Evolutionary conservation across 2,113 vertebrate genomes (phyloP).

Genomic region (Austrofundulus limnaeus): DNA sequence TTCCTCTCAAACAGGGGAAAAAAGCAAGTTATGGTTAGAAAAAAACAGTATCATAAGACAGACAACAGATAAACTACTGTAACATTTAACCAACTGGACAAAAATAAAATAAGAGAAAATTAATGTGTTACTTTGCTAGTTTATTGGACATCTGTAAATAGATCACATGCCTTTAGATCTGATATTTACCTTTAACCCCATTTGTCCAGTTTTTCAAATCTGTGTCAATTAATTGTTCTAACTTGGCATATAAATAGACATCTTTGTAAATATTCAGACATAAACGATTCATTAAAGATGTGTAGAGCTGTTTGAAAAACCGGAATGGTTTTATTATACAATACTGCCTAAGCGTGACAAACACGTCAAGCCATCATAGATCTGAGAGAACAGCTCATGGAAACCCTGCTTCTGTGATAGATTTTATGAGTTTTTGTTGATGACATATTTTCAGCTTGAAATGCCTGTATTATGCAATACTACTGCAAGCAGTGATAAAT

Average conservation of each 20-base stretch:
- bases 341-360: slow-evolving; percentile 46
- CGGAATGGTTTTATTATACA: slow-evolving; percentile 73
- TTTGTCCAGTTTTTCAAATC: slow-evolving; percentile 36
- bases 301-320: slow-evolving; percentile 47
- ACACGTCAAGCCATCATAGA: slow-evolving; percentile 48
- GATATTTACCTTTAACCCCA: slow-evolving; percentile 35
- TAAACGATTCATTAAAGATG: slow-evolving; percentile 48
- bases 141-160: too few species aligned
- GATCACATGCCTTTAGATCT: background rate
- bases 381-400: slow-evolving; percentile 26
- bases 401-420: slow-evolving; percentile 47
- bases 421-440: slow-evolving; percentile 51
- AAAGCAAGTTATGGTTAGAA: background rate
- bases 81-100: background rate
- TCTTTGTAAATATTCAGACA: slow-evolving; percentile 34
- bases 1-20: too few species aligned
- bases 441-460: slow-evolving; percentile 49
- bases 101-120: too few species aligned
- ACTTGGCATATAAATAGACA: slow-evolving; percentile 56
- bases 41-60: background rate
- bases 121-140: too few species aligned
- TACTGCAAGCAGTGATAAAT: slow-evolving; percentile 19
- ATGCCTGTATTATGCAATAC: slow-evolving; percentile 44
- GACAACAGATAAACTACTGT: background rate
- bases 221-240: slow-evolving; percentile 36